Percentiles rank a stretch among this genome's conserved stretches.
phyloP scores from a whole-genome alignment of 2,797 vertebrate genomes.

The Jordanella pulchra region DNA sequence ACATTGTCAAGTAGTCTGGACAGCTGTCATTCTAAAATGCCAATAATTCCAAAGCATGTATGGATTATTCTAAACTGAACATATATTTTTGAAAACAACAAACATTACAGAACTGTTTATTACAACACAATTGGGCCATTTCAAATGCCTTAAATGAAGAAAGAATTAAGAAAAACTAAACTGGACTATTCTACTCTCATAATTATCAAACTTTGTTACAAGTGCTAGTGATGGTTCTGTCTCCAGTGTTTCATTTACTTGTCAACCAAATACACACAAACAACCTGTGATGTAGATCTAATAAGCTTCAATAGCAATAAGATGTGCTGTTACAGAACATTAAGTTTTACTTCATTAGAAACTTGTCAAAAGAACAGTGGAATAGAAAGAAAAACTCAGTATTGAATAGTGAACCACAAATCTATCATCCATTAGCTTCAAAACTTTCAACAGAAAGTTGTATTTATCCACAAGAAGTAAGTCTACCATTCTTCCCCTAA shows the following conservation, averaged over 20 bases:
- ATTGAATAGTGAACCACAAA: neutral
- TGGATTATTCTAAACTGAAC: neutral
- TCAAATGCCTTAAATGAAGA: neutral
- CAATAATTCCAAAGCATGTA: neutral
- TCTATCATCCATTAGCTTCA: too few species aligned
- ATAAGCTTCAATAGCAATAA: neutral
- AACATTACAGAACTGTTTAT: neutral
- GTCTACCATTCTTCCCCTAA: neutral
- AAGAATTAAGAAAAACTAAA: neutral
- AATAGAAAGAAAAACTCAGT: neutral
- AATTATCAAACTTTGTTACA: neutral
- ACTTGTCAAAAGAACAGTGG: neutral
- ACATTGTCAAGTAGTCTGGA: neutral
- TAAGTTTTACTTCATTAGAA: neutral
- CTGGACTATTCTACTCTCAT: neutral
- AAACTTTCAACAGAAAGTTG: neutral
- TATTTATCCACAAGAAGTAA: neutral
- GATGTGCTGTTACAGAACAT: neutral
- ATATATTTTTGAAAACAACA: neutral
- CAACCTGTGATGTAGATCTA: neutral
- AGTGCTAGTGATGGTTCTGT: neutral
- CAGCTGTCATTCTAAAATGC: neutral
- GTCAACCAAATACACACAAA: neutral
- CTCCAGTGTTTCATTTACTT: neutral
- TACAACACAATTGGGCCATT: neutral